Base-by-base conservation (phyloP, 2,113 vertebrate species). In the Hassar affinis region DNA sequence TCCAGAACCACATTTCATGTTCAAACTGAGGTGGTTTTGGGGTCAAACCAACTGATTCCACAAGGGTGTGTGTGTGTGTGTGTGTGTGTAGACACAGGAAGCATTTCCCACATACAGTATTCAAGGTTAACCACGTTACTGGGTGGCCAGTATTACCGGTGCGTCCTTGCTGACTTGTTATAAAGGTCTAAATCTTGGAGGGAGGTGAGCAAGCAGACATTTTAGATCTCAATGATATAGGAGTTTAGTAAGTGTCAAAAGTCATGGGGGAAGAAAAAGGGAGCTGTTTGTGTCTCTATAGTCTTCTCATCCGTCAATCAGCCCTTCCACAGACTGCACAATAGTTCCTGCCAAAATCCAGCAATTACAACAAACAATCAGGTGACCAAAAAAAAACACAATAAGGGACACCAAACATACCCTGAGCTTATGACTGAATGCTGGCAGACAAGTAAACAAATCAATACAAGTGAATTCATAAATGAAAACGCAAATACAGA, bases 391-490 rank as follows among this genome's bases (percentile, higher is more conserved):
- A 51, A 54, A 72, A 69, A 68, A 79, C 27, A 2, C 15, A 47
- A 15, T 2, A 12, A 14, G 1, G 38, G 11, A 71, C 38, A 47
- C 27, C 30, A 78, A 68, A 84, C 18, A 75, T 49, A 75, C n/a
- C 69, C 54, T 59, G 30, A 22, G 54, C 38, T 61, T 56, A 38
- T 91, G 90, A 90, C 86, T 79, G 83, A 90, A 88, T 88, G 82
- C 78, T 88, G 61, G 91, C 90, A 91, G 90, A 92, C 90, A 91
- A 15, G 79, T 83, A 92, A 92, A 93, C 92, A 92, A 92, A 93
- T 92, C 88, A 91, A 92, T 90, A 91, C 89, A 91, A 91, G 90
- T 27, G 86, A 90, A 90, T 89, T 84, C 77, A 82, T 78, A 83
- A 92, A 84, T 87, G 86, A 51, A 52, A 33, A 90, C 86, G 83